Evolutionary conservation across 2,113 vertebrate genomes (phyloP).

Genomic region (Tychaedon coryphoeus): DNA sequence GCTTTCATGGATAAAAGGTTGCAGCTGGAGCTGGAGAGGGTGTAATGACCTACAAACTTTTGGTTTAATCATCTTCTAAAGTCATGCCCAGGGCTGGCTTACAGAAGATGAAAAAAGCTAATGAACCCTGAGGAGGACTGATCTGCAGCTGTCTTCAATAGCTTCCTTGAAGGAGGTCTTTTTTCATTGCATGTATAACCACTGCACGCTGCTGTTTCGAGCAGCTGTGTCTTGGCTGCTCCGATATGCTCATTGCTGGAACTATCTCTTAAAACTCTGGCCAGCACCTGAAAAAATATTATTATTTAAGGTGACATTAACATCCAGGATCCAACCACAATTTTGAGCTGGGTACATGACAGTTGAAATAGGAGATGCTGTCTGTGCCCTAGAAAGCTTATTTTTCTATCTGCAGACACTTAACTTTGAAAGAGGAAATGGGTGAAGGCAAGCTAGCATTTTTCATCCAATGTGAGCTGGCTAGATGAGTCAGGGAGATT

Average conservation of each 20-base stretch:
- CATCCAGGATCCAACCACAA: background rate
- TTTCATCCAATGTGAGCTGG: background rate
- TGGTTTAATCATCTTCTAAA: conserved; percentile 12
- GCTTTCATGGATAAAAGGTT: conserved; percentile 14
- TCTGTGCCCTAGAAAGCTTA: background rate
- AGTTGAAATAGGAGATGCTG: background rate
- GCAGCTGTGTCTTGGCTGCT: background rate
- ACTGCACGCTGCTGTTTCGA: background rate
- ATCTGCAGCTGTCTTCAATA: conserved; percentile 8
- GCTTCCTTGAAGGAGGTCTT: conserved; percentile 14
- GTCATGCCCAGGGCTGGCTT: background rate
- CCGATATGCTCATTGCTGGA: background rate
- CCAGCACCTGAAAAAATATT: conserved; percentile 40
- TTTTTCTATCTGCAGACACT: background rate
- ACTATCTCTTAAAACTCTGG: background rate
- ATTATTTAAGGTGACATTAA: background rate
- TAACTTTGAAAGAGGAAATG: background rate
- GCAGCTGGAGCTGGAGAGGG: background rate
- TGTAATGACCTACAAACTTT: conserved; percentile 1
- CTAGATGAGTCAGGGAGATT: background rate
- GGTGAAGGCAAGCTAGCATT: background rate
- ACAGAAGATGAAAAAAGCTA: background rate
- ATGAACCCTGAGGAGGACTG: background rate
- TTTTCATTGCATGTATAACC: background rate
- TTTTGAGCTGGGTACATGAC: background rate